Evolutionary conservation across 1,140 invertebrate genomes (phyloP), one percentile per base, ranked within the genome.

Genomic region (Goniozus legneri): DNA sequence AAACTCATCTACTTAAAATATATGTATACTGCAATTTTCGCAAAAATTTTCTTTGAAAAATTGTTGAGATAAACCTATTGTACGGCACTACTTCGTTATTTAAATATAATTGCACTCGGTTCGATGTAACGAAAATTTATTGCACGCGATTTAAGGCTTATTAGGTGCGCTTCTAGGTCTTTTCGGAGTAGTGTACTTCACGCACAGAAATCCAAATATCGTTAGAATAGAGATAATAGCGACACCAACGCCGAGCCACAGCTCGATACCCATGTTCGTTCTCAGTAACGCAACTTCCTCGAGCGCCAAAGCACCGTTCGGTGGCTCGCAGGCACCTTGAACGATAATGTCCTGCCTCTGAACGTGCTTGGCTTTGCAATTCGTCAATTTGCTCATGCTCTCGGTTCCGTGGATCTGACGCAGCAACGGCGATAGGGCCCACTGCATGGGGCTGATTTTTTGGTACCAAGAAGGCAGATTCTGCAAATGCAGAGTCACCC

Each of bases 261-360:
- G 3, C 44, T 58, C 41, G 57, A 52, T 13, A 54, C 45, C 32
- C 38, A 61, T 36, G 4, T 66, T 61, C 0, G 54, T 44, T 8
- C 58, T 57, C 8, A 67, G 51, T n/a, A 70, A 46, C 8, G 56
- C 65, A n/a, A 77, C 60, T 53, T 77, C 74, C 27, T 56, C 58
- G 22, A 91, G 70, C 12, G 87, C 82, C 61, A 87, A 79, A 3
- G 82, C 82, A n/a, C 87, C 88, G 58, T 89, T 87, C 1, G 85
- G 84, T 3, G 81, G 79, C 10, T 87, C 86, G 64, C 88, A 91
- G 2, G 85, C 80, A 14, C 84, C 81, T 63, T 89, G 86, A 15
- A 90, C 84, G 56, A 91, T 90, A 27, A 91, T 90, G 60, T 90
- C 88, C 65, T 88, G 84, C 50, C 84, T 82, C 59, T 89, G 87